A percentile compares a stretch with the other conserved stretches of the same genome.
Conservation (phyloP, 1,140 invertebrate species). For the Leptopilina clavipes region DNA sequence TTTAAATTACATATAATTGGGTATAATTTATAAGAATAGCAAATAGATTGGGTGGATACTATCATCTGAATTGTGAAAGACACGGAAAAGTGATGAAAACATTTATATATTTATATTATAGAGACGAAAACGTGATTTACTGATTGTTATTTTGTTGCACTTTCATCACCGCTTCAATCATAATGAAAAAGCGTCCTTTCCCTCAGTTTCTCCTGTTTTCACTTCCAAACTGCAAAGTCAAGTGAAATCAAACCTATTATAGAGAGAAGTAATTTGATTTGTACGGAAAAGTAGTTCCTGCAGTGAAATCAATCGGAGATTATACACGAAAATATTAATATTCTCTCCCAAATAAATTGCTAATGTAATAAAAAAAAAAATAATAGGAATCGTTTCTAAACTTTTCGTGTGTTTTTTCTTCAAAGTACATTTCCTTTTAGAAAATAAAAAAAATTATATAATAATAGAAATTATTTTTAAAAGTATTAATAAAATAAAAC, state of each 20-base stretch:
- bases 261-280: conserved; percentile 32
- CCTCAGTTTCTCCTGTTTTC: conserved; percentile 29
- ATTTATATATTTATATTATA: background rate
- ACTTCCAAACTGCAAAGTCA: conserved; percentile 29
- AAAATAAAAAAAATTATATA: no score
- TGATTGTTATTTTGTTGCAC: conserved; percentile 24
- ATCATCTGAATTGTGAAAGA: conserved; percentile 6
- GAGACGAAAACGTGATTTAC: background rate
- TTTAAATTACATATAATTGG: no score
- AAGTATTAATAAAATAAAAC: no score
- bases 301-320: background rate
- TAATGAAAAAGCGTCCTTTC: conserved; percentile 27
- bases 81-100: background rate
- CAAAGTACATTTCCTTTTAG: no score
- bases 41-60: no score
- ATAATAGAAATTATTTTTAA: no score
- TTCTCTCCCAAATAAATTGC: background rate
- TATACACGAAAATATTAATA: background rate
- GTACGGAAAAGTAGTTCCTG: conserved; percentile 25
- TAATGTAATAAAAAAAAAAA: background rate
- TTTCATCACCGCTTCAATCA: conserved; percentile 21
- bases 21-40: background rate
- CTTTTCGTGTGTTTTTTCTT: no score
- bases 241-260: conserved; percentile 32
- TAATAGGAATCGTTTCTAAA: no score